Evolutionary conservation across 2,797 vertebrate species (phyloP).

Genomic region (Phylloscopus collybita): DNA sequence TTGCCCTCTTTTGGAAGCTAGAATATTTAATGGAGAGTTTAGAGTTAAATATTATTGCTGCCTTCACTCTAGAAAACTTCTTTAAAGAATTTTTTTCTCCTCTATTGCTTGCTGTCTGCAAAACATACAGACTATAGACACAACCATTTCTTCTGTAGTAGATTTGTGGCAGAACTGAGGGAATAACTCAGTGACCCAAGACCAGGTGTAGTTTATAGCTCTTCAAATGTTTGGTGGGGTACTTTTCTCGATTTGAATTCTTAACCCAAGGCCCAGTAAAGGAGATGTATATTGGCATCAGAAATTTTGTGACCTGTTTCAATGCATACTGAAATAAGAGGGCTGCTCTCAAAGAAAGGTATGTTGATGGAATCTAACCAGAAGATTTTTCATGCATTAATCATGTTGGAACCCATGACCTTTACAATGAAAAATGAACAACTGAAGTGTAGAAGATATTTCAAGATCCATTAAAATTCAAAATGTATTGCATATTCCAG

Average conservation of each 20-base stretch:
- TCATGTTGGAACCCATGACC: neutral
- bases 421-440: conserved; percentile 27
- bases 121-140: neutral
- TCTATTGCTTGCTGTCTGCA: neutral
- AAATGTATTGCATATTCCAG: neutral
- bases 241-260: neutral
- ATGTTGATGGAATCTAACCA: neutral
- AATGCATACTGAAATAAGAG: neutral
- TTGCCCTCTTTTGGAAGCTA: neutral
- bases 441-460: neutral
- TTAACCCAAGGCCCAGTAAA: neutral
- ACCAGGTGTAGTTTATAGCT: neutral
- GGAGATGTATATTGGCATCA: neutral
- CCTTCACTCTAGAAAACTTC: neutral
- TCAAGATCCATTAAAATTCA: neutral
- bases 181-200: neutral
- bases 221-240: accelerated
- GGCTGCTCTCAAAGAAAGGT: neutral
- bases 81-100: neutral
- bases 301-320: neutral
- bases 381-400: neutral
- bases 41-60: neutral
- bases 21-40: neutral
- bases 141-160: neutral
- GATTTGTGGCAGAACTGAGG: neutral